Evolutionary conservation across 2,113 vertebrate genomes (phyloP), one percentile per base, ranked within the genome.

Genomic region (Corythaeola cristata): DNA sequence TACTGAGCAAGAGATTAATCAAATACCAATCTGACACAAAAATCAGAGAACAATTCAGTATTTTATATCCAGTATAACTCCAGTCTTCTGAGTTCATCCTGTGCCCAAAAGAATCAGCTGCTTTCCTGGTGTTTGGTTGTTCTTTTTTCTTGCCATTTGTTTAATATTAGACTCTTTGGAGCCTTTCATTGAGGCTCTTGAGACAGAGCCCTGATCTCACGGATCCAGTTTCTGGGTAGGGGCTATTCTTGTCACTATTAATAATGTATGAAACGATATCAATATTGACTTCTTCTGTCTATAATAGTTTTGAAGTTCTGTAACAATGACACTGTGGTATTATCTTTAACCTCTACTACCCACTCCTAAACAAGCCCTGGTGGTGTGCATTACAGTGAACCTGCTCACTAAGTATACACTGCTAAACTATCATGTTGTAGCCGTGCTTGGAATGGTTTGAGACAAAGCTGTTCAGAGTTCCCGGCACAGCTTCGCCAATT

Each of bases 391-490:
- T 69, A 58, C 28, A 49, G 26, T 27, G 49, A 76, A 81, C 13
- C 30, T 0, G 2, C 5, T 80, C 55, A 80, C 32, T 66, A 53
- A 85, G 22, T 26, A 24, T 18, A 12, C n/a, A 52, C 26, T 52
- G 18, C 23, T 83, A 47, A 84, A 78, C 13, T 47, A 26, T 52
- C 44, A 9, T 47, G 9, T 47, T 50, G 63, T 8, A 72, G 8
- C 18, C 1, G 0, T 39, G 8, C 23, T 73, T 44, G 41, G 20
- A 93, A 53, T 0, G 1, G 12, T 33, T 86, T 77, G 32, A 93
- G 28, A 90, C 47, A 73, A 67, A 90, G 33, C 6, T 35, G 14
- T 83, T 94, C 44, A 74, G 30, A 49, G 9, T 60, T 80, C 33
- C 49, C 1, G 5, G 53, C 11, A 76, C 1, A 8, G 10, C 5